Evolutionary conservation across 2,113 vertebrate genomes (phyloP), one percentile per base, ranked within the genome.

Genomic region (Ia io): DNA sequence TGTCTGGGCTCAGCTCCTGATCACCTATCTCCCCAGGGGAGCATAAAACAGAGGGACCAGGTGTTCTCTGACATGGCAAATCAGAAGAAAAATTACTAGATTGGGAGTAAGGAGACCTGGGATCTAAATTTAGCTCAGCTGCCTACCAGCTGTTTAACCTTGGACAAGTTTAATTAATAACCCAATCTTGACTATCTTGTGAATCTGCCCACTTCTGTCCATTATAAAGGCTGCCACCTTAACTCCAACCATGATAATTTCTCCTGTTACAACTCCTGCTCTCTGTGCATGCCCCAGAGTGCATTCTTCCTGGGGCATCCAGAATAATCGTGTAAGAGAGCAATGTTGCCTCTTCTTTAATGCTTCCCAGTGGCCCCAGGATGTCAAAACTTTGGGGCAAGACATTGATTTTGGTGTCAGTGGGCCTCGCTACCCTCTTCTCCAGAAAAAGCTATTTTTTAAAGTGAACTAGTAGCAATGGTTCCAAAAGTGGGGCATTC

Each of bases 1-100:
- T 79, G 69, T 79, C 83, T 59, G 2, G 35, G 47, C 84, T 93
- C 35, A 22, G 86, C 63, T 96, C 70, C 92, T 7, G 53, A 95
- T 95, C 91, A 92, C 93, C 79, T 88, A 13, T 32, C 47, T 97
- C 92, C 87, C 83, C 16, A 2, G 47, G 83, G 84, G 25, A 91
- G 71, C 63, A 77, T 53, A 56, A 93, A 94, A 91, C 35, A 12
- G 74, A 96, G 86, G 86, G 94, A 69, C 91, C 97, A 97, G 97
- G 95, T 97, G 96, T 96, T 97, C 71, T 67, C 69, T 94, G 96
- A 94, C 95, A 96, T 28, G 86, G 78, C 3, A 93, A 96, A 96
- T 79, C 84, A 77, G 90, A 93, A 96, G 95, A 96, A 94, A 96
- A 96, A 96, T 97, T 76, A 93, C 83, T 84, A 63, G 28, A 18